A percentile compares a stretch with the other conserved stretches of the same genome.
phyloP scores from a whole-genome alignment of 2,888 invertebrate species.

The Cephalotes varians region DNA sequence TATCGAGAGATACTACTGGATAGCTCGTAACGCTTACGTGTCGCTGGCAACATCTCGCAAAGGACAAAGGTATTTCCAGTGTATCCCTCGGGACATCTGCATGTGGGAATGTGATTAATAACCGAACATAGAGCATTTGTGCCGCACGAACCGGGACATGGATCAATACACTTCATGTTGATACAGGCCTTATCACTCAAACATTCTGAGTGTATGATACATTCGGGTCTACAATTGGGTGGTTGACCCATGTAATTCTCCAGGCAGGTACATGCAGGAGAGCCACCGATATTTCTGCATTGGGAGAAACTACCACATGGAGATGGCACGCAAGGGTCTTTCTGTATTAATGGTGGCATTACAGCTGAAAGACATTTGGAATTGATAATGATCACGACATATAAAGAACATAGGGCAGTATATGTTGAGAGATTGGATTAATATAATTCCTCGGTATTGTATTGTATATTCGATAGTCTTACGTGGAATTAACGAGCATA shows the following conservation, averaged over 20 bases:
- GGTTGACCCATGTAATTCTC: constrained; percentile 91
- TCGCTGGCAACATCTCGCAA: constrained; percentile 85
- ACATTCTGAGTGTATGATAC: constrained; percentile 90
- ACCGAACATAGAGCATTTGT: constrained; percentile 90
- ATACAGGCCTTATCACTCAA: constrained; percentile 91
- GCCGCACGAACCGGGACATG: constrained; percentile 92
- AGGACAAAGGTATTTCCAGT: constrained; percentile 94
- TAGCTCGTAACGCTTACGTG: constrained; percentile 57
- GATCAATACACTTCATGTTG: constrained; percentile 92
- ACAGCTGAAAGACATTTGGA: constrained; percentile 86
- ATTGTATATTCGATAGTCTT: constrained; percentile 82
- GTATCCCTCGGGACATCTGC: constrained; percentile 92
- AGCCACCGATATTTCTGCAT: constrained; percentile 88
- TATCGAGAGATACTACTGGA: not conserved
- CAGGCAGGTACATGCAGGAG: constrained; percentile 91
- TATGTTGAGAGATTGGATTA: not conserved
- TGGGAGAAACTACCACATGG: constrained; percentile 93
- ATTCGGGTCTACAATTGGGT: constrained; percentile 92
- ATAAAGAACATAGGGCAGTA: not conserved
- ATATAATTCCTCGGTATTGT: not conserved
- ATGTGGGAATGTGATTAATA: constrained; percentile 93
- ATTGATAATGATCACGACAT: not conserved
- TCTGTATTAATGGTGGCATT: constrained; percentile 88
- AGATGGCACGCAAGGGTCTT: constrained; percentile 90
- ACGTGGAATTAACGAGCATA: constrained; percentile 84